Conservation (phyloP, 2,888 invertebrate genomes). For the Athalia rosae region DNA sequence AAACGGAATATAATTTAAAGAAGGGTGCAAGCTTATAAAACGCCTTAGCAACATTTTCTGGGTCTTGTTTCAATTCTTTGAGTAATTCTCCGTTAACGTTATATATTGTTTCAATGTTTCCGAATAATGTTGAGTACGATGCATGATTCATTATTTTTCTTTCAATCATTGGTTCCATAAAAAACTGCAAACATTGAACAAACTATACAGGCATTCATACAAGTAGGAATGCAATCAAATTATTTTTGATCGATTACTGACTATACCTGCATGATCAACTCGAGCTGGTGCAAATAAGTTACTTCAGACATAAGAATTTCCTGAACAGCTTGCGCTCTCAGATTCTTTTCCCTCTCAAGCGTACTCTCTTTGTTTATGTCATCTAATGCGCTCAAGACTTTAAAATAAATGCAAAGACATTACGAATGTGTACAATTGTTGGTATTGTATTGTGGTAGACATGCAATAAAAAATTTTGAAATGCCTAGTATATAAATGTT, state of each 20-base stretch:
- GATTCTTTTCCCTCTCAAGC: slow-evolving; percentile 67
- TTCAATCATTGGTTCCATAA: slow-evolving; percentile 78
- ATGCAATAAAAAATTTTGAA: too few species aligned
- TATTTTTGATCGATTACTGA: slow-evolving; percentile 17
- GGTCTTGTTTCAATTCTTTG: slow-evolving; percentile 76
- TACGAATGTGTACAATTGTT: too few species aligned
- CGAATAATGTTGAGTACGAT: slow-evolving; percentile 77
- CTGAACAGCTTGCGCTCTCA: slow-evolving; percentile 77
- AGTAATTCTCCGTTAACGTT: slow-evolving; percentile 79
- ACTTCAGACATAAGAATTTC: slow-evolving; percentile 84
- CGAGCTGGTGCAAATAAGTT: slow-evolving; percentile 81
- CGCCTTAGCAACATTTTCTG: slow-evolving; percentile 79
- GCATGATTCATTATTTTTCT: slow-evolving; percentile 74
- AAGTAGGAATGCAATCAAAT: slow-evolving; percentile 22
- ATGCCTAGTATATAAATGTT: not conserved
- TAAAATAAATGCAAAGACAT: slow-evolving; percentile 49
- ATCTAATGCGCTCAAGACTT: slow-evolving; percentile 78
- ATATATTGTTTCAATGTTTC: slow-evolving; percentile 80
- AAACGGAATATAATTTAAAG: slow-evolving; percentile 85
- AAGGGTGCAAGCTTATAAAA: slow-evolving; percentile 85
- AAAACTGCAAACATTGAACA: slow-evolving; percentile 70
- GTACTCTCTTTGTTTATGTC: slow-evolving; percentile 66
- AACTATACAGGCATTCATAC: not conserved
- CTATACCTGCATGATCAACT: slow-evolving; percentile 78
- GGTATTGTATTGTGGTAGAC: too few species aligned